These are phyloP conservation scores for Paraescarpia echinospica DNA, from an alignment of 1,140 invertebrate species.

Conservation along the genomic window DNA sequence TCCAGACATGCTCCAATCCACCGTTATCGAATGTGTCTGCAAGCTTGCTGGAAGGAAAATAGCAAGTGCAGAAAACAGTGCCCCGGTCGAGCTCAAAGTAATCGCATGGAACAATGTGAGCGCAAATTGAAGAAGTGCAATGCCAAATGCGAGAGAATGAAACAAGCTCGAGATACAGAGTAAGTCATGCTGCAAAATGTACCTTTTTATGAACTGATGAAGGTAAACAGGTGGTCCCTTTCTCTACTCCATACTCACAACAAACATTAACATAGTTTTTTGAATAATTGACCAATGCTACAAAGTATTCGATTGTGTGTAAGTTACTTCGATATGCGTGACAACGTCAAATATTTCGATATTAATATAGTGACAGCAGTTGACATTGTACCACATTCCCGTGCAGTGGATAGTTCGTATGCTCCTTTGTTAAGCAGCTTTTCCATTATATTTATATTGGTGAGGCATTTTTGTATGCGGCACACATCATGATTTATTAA, in stretches of 20 bases:
- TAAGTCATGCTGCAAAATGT: too few species aligned
- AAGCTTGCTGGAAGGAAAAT: not conserved
- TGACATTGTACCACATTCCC: too few species aligned
- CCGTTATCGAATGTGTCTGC: not conserved
- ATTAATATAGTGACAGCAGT: too few species aligned
- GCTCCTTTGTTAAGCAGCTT: not conserved
- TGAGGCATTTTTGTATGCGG: not conserved
- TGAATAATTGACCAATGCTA: too few species aligned
- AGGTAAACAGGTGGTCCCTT: too few species aligned
- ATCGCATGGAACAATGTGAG: not conserved
- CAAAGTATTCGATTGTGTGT: too few species aligned
- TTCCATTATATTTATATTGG: not conserved
- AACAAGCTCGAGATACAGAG: not conserved
- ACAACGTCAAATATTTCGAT: too few species aligned
- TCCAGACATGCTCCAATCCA: not conserved
- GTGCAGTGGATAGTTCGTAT: too few species aligned
- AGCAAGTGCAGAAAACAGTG: not conserved
- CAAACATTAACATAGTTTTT: too few species aligned
- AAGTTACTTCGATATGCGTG: too few species aligned
- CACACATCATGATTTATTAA: not conserved
- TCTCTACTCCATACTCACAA: too few species aligned
- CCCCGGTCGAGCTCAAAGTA: not conserved
- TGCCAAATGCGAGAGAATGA: not conserved
- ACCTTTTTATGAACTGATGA: too few species aligned
- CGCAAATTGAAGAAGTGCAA: not conserved